These are phyloP conservation scores for Anoplophora glabripennis DNA, from an alignment of 1,140 invertebrate species.

Conservation along the genomic window DNA sequence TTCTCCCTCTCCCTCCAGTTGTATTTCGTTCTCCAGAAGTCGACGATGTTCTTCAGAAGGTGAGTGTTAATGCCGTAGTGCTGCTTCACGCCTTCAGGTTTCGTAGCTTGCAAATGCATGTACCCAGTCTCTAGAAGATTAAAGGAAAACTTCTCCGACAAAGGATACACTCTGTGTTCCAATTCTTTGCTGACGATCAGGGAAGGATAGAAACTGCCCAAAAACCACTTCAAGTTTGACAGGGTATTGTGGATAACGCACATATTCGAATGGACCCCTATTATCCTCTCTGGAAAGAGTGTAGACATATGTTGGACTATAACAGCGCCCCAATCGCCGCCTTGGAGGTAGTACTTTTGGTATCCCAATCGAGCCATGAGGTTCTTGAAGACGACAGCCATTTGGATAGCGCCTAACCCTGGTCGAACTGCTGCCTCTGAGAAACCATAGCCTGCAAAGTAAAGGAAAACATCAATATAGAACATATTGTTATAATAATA, in stretches of 20 bases:
- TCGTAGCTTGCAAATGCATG: conserved; percentile 81
- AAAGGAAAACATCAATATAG: no score
- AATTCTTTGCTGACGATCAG: conserved; percentile 9
- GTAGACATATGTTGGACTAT: conserved; percentile 61
- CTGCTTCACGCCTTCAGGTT: conserved; percentile 77
- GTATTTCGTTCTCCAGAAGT: conserved; percentile 74
- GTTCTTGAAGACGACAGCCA: conserved; percentile 73
- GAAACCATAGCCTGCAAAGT: conserved; percentile 75
- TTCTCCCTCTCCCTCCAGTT: conserved; percentile 68
- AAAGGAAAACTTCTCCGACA: no score
- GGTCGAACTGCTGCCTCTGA: no score
- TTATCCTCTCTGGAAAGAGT: conserved; percentile 67
- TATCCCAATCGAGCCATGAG: conserved; percentile 79
- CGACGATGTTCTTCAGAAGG: conserved; percentile 66
- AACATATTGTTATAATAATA: no score
- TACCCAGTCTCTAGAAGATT: conserved; percentile 68
- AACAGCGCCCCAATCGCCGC: conserved; percentile 77
- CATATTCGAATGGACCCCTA: conserved; percentile 67
- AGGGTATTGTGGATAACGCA: background rate
- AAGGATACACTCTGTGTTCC: background rate
- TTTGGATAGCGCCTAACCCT: no score
- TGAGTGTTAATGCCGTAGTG: conserved; percentile 74
- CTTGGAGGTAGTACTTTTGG: conserved; percentile 77
- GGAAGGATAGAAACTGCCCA: conserved; percentile 8
- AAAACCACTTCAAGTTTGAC: background rate